Evolutionary conservation across 2,888 invertebrate species (phyloP), one percentile per base, ranked within the genome.

Genomic region (Melanargia galathea): DNA sequence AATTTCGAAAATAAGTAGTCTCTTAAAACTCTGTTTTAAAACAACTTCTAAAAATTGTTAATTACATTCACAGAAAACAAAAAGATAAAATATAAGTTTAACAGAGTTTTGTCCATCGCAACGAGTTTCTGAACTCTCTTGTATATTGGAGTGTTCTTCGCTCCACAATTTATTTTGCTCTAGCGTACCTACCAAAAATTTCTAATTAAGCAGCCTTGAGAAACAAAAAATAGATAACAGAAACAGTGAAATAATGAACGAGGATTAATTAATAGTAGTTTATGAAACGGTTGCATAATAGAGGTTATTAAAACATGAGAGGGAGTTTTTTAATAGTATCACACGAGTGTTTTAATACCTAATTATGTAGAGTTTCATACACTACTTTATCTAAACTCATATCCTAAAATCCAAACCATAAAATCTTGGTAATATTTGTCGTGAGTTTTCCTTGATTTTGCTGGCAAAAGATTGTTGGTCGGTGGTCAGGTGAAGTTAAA

Each of bases 1-100:
- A 43, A 43, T 16, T 18, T 43, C 18, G 18, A 18, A 16, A 16
- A 7, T 6, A 18, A 16, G 8, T 6, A 18, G 16, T 43, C 16
- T 18, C 8, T 16, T 16, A 43, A 43, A 30, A 6, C 6, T 30
- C 6, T 8, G 0, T 43, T 43, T 40, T 43, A 18, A 7, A 43
- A 43, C 18, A 43, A 30, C 52, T 52, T 20, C 20, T 35, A 35
- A 52, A 52, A 46, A 35, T 52, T 52, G 52, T 35, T 33, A 52
- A 52, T 52, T 35, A 52, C 51, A 30, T 51, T 35, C 18, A 18
- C 51, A 30, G 30, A 22, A 52, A 11, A 33, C 33, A 35, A 33
- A 52, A 35, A 35, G 52, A 52, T 52, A 52, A 52, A 52, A 52
- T 33, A n/a, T 33, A 52, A 52, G 52, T 52, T 52, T 52, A 33